Base-by-base conservation (phyloP, 2,797 vertebrate species). In the Smutsia gigantea region DNA sequence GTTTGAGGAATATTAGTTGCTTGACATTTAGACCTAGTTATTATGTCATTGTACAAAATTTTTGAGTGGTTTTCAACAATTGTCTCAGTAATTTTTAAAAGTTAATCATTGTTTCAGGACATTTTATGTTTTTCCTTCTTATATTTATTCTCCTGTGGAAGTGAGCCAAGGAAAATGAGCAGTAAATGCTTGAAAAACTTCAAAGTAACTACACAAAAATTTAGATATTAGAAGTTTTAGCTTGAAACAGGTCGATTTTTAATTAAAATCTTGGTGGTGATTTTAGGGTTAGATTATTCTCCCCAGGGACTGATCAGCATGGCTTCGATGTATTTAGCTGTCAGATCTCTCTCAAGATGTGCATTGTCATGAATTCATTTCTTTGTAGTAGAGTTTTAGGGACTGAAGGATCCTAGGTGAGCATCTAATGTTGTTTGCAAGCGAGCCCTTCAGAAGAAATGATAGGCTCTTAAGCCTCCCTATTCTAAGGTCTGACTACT, bases 1-100 rank as follows among this genome's bases (percentile, higher is more conserved):
- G 46, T 87, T 93, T 66, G 71, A 92, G 84, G 34, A 71, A 34
- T 72, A 63, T 93, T 92, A n/a, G 49, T 97, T 88, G 46, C 6
- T 8, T 74, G 57, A 61, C 88, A 11, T 42, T 87, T 85, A 88
- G 74, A 49, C 25, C 14, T 85, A 39, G 59, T 69, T 49, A 37
- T 89, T 95, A 69, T 37, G 31, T 87, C 82, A 42, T 51, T 57
- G 59, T 51, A 46, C 59, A 77, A 86, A 77, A 18, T 66, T 37
- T 69, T 1, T 78, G 34, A 55, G 39, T 94, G 21, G 37, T 87
- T 97, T 95, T 87, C 37, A 96, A 19, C 27, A 77, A 19, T 72
- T 39, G 37, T 39, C 37, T 39, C 37, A 39, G 37, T 39, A 39
- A 39, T 69, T 89, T 84, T 61, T 55, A 46, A 78, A 78, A 90